Base-by-base conservation (phyloP, 2,797 vertebrate genomes). In the Sylvilagus floridanus region DNA sequence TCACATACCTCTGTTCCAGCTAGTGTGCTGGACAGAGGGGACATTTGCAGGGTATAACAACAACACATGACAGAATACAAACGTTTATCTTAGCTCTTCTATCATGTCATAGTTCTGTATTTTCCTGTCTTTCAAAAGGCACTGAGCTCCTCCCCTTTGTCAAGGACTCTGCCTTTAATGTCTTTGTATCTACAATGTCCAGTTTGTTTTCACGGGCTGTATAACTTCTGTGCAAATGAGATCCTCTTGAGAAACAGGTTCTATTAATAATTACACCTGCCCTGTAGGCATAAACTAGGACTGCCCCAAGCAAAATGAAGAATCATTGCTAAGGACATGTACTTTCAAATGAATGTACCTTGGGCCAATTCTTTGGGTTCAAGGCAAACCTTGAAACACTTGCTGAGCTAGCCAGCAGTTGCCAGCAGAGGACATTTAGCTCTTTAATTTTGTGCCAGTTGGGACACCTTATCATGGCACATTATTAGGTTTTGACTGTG, bases 291-390 rank as follows among this genome's bases (percentile, higher is more conserved):
- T 57, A 50, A 88, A 37, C 24, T 4, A 28, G 52, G 35, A 22
- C 28, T 8, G 3, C 35, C 7, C 68, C n/a, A 30, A 57, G n/a
- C 4, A 50, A 62, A 68, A 50, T 7, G 3, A 75, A 62, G n/a
- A 35, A 50, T 10, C 12, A 28, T 32, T 75, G 30, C 19, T 63
- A 11, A 30, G 81, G 50, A 30, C 32, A 28, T 37, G 4, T 47
- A 9, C 78, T 89, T 47, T 85, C 90, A 79, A 78, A 72, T 71
- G 32, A 26, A 62, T 62, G 71, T n/a, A 63, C 19, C 54, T 88
- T 54, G 12, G 54, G 69, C 7, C 65, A 92, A 16, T 78, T 62
- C 24, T 92, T 50, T 72, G 85, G 85, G 37, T 5, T 85, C 19
- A 5, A 63, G 83, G 62, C 47, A 87, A 82, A 89, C 19, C 28